Conservation (phyloP, 1,140 invertebrate genomes). For the Drosophila arawakana region DNA sequence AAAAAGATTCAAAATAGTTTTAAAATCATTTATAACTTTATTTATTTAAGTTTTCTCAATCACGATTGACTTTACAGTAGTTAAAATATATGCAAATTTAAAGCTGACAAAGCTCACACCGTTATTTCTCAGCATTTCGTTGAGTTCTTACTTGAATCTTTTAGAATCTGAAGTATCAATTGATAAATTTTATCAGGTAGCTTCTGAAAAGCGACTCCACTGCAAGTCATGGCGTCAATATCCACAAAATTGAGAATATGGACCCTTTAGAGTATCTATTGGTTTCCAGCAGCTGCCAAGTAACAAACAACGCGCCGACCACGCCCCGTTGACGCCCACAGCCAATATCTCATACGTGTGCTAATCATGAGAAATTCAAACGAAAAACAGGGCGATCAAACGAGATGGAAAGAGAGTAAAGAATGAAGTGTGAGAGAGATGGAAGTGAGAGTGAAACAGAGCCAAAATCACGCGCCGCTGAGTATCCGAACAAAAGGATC, state of each 20-base stretch:
- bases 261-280: neutral
- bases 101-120: no score
- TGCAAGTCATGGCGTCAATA: conserved; percentile 6
- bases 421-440: conserved; percentile 4
- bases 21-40: no score
- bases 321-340: conserved; percentile 57
- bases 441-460: conserved; percentile 19
- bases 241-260: conserved; percentile 1
- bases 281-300: conserved; percentile 56
- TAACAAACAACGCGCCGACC: conserved; percentile 30
- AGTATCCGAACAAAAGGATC: conserved; percentile 56
- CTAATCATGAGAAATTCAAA: conserved; percentile 79
- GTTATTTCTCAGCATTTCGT: no score
- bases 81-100: no score
- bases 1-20: no score
- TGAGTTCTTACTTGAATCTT: no score
- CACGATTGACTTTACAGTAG: no score
- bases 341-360: conserved; percentile 65
- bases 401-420: neutral
- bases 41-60: no score
- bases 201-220: neutral
- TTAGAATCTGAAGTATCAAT: neutral
- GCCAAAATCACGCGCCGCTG: conserved; percentile 68
- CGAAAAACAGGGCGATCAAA: conserved; percentile 42
- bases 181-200: neutral